These are phyloP conservation scores for Aradophagus sp. DNA, from an alignment of 1,140 invertebrate genomes.

Conservation along the genomic window DNA sequence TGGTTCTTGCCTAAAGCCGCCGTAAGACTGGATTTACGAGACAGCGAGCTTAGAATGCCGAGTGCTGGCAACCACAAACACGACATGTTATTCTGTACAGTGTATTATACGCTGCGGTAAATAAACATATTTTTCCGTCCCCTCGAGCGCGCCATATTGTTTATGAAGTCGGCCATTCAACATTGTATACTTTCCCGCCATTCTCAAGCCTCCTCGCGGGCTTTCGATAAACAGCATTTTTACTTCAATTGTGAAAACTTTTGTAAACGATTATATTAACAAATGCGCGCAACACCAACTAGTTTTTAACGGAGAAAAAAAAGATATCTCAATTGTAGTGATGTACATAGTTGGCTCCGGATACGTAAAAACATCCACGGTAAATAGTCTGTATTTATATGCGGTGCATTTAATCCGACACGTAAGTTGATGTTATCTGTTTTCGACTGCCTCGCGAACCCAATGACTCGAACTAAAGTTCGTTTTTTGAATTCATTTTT, in stretches of 20 bases:
- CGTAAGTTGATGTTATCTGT: conserved; percentile 17
- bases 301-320: conserved; percentile 10
- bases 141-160: neutral
- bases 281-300: no score
- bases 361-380: conserved; percentile 5
- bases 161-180: conserved; percentile 3
- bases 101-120: conserved; percentile 21
- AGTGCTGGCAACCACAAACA: conserved; percentile 48
- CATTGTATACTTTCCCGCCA: no score
- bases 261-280: no score
- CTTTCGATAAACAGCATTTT: no score
- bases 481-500: neutral
- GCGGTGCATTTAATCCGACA: conserved; percentile 13
- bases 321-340: conserved; percentile 4
- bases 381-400: conserved; percentile 13
- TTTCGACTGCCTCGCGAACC: conserved; percentile 10
- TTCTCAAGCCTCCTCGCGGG: no score
- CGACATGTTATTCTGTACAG: conserved; percentile 42
- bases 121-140: conserved; percentile 35
- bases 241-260: no score
- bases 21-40: conserved; percentile 58
- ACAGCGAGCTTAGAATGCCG: conserved; percentile 52
- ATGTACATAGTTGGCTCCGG: conserved; percentile 6
- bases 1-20: conserved; percentile 54
- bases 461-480: conserved; percentile 9